A percentile compares a stretch with the other conserved stretches of the same genome.
phyloP scores from a whole-genome alignment of 2,888 invertebrate genomes.

The Orthosia cruda region DNA sequence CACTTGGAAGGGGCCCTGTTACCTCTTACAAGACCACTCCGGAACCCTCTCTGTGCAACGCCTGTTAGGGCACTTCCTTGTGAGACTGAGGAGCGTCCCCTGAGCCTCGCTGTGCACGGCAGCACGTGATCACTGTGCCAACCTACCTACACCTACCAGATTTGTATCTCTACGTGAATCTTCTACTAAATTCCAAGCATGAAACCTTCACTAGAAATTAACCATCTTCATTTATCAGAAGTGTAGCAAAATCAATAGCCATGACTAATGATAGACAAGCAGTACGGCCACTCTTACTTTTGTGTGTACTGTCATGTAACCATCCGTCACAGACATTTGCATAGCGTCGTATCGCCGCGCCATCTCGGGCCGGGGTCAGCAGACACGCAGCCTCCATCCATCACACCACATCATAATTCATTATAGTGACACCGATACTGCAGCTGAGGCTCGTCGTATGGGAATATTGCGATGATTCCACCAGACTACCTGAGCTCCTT shows the following conservation, averaged over 20 bases:
- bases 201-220: background rate
- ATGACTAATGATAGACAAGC: slow-evolving; percentile 5
- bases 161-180: background rate
- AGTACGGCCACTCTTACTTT: slow-evolving; percentile 35
- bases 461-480: slow-evolving; percentile 26
- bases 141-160: background rate
- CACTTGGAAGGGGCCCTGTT: too few species aligned
- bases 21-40: too few species aligned
- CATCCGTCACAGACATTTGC: slow-evolving; percentile 33
- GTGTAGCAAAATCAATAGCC: slow-evolving; percentile 13
- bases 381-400: slow-evolving; percentile 44
- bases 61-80: too few species aligned
- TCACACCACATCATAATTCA: slow-evolving; percentile 55
- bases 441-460: slow-evolving; percentile 21
- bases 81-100: too few species aligned
- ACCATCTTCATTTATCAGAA: slow-evolving; percentile 33
- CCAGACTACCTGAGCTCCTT: slow-evolving; percentile 53
- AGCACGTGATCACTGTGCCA: too few species aligned
- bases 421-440: slow-evolving; percentile 46
- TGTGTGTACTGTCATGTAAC: slow-evolving; percentile 2
- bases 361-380: slow-evolving; percentile 47
- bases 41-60: too few species aligned
- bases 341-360: slow-evolving; percentile 13
- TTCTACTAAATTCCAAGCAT: background rate
- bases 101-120: too few species aligned